Evolutionary conservation across 1,140 invertebrate genomes (phyloP), one percentile per base, ranked within the genome.

Genomic region (Dendroctonus valens): DNA sequence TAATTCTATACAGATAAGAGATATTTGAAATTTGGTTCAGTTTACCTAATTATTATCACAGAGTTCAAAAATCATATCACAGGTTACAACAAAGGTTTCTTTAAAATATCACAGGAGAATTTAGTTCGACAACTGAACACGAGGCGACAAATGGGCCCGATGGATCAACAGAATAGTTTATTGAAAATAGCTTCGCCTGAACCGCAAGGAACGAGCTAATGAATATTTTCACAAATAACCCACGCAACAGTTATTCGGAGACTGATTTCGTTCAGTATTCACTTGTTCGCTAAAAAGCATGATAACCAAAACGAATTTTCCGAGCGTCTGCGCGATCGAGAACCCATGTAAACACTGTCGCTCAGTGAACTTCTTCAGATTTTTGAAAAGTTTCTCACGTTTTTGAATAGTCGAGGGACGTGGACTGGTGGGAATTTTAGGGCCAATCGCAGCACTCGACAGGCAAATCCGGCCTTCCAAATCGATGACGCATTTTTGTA

Each of bases 181-280:
- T 46, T 11, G n/a, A 54, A 40, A 40, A 54, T 26, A 26, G 26
- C 7, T 37, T 51, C 49, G 49, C 37, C 38, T 39, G 7, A 37
- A 40, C 9, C 52, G 26, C n/a, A 38, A 54, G 8, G 0, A 37
- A 6, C 7, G 14, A 37, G n/a, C 26, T 7, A 40, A 54, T 54
- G 9, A 12, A 3, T 38, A 39, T 39, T 54, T 39, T 37, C 14
- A 40, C 49, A 15, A 40, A 15, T 58, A 15, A 26, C 40, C 12
- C 55, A 58, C 55, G 55, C 55, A 58, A 58, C 55, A 58, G 55
- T 58, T 58, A 42, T 58, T 58, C 40, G 7, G 41, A 58, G 41
- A 58, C 55, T 58, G 41, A 58, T n/a, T 58, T 58, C 41, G 15
- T 52, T 52, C 14, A 11, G 46, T 48, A 8, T 52, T 52, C 37